Base-by-base conservation (phyloP, 1,140 invertebrate species). In the Scaptomyza hsui region DNA sequence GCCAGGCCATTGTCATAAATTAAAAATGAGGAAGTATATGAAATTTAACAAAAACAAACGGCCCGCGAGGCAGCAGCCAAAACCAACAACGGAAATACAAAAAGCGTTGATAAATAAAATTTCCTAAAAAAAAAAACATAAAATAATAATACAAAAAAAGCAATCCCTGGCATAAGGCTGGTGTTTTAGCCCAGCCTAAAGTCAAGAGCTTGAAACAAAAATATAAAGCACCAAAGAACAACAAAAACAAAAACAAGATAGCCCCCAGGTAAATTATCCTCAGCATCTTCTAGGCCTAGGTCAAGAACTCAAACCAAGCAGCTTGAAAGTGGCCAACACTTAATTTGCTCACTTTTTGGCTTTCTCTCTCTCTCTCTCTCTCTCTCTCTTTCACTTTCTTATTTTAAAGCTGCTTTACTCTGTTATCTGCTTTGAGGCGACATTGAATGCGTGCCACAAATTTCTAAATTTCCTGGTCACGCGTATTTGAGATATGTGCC, bases 11-110 rank as follows among this genome's bases (percentile, higher is more conserved):
- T 89, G 86, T 89, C 80, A 86, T 89, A 89, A 89, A 89, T 89
- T 89, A 89, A 89, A 89, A 89, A 89, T 86, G 80, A 88, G 82
- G 83, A 88, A 88, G 82, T 82, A 73, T 81, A 88, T 88, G 61
- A 78, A 88, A 82, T 78, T 83, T 82, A 88, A 88, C 83, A 82
- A 88, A 82, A 88, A 75, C 77, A 80, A 89, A 81, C 74, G 57
- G 42, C 44, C 51, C 62, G 62, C 69, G 62, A 70, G 65, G 70
- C 67, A 47, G 44, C 41, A 53, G 41, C 47, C 60, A 35, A 78
- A 69, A 48, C 52, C 72, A 61, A 42, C 73, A 72, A 60, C 77
- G 78, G 80, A 89, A 75, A 73, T 68, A 65, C 77, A 89, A 89
- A 85, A 89, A 89, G 75, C 80, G 71, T 78, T 88, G 78, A 86